A percentile compares a stretch with the other conserved stretches of the same genome.
Conservation (phyloP, 2,113 vertebrate species). For the Sylvilagus bachmani region DNA sequence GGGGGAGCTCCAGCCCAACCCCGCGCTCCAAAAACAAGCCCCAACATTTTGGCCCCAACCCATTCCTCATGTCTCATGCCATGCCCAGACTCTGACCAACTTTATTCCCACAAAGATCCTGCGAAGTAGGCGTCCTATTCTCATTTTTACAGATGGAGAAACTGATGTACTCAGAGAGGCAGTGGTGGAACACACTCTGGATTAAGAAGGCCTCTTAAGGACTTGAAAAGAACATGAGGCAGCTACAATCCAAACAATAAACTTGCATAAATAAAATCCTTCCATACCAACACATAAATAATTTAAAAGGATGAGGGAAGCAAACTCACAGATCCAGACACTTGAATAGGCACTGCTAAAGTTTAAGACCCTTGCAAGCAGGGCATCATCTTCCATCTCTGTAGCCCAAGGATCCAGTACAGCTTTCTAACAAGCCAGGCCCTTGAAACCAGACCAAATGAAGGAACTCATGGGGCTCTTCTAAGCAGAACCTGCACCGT, state of each 20-base stretch:
- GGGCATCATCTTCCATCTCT: neutral
- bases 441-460: neutral
- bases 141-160: neutral
- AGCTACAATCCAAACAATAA: slow-evolving; percentile 28
- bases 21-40: neutral
- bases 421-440: neutral
- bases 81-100: neutral
- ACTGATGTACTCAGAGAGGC: neutral
- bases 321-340: slow-evolving; percentile 50
- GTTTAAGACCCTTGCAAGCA: neutral
- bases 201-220: neutral
- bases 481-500: neutral
- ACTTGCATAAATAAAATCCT: neutral
- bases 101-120: neutral
- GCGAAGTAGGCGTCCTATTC: neutral
- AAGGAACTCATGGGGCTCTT: slow-evolving; percentile 3
- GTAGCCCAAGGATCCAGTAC: neutral
- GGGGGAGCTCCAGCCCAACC: neutral
- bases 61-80: neutral
- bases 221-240: neutral
- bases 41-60: neutral
- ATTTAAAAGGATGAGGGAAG: neutral
- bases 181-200: neutral
- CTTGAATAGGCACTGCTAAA: neutral
- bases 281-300: neutral